These are phyloP conservation scores for Cyprinella venusta DNA, from an alignment of 2,797 vertebrate genomes.

Conservation along the genomic window DNA sequence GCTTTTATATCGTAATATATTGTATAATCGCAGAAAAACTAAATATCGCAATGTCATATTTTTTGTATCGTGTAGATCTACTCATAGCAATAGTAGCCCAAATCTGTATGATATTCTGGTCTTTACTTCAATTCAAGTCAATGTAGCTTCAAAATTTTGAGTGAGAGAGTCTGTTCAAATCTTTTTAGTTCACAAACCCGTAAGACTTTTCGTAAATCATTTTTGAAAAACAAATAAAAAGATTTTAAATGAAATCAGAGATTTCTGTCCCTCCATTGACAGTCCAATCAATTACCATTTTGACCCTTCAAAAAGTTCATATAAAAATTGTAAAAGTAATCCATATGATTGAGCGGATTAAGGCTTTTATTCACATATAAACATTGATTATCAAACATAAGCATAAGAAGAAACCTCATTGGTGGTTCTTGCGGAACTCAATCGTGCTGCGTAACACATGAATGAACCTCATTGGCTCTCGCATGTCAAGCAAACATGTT, in stretches of 20 bases:
- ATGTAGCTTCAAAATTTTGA: background rate
- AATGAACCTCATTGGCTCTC: background rate
- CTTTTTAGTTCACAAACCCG: background rate
- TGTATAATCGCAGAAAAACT: too few species aligned
- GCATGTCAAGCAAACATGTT: background rate
- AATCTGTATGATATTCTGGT: background rate
- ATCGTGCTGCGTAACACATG: rapidly evolving
- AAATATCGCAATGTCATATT: too few species aligned
- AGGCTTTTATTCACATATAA: too few species aligned
- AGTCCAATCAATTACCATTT: too few species aligned
- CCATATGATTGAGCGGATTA: background rate
- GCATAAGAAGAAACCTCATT: background rate
- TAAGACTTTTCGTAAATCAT: too few species aligned
- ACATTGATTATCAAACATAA: background rate
- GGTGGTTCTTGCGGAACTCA: background rate
- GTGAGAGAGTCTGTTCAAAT: background rate
- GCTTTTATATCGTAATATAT: too few species aligned
- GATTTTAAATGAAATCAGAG: too few species aligned
- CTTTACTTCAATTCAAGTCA: background rate
- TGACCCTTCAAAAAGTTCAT: too few species aligned
- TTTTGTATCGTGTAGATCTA: too few species aligned
- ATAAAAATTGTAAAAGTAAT: background rate
- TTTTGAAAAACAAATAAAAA: too few species aligned
- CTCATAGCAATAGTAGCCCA: background rate
- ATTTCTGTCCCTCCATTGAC: too few species aligned